A percentile compares a stretch with the other conserved stretches of the same genome.
Conservation (phyloP, 2,888 invertebrate genomes). For the Melieria picta region DNA sequence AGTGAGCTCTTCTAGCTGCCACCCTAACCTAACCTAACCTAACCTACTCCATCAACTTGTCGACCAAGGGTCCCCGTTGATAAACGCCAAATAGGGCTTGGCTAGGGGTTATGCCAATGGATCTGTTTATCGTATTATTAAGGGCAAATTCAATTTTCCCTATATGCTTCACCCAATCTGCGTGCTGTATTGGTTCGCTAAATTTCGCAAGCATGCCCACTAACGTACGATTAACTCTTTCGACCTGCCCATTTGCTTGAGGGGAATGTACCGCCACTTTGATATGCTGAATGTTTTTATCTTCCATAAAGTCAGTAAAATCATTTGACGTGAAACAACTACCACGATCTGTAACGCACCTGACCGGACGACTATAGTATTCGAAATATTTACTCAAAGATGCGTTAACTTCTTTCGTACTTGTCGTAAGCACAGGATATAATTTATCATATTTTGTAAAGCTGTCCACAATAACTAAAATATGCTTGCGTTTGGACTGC, state of each 20-base stretch:
- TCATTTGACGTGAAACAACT: slow-evolving; percentile 29
- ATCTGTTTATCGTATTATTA: slow-evolving; percentile 24
- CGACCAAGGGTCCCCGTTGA: slow-evolving; percentile 24
- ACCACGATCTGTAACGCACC: slow-evolving; percentile 27
- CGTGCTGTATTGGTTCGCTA: slow-evolving; percentile 23
- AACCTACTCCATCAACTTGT: slow-evolving; percentile 33
- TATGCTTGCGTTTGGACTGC: slow-evolving; percentile 26
- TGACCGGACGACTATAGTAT: slow-evolving; percentile 29
- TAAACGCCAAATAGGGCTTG: slow-evolving; percentile 16
- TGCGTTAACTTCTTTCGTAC: slow-evolving; percentile 25
- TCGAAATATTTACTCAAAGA: slow-evolving; percentile 28
- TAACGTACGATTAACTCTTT: slow-evolving; percentile 25
- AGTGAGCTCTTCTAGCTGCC: no score
- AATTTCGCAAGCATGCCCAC: slow-evolving; percentile 32
- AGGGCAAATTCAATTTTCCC: slow-evolving; percentile 28
- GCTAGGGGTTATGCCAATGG: slow-evolving; percentile 22
- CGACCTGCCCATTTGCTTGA: slow-evolving; percentile 23
- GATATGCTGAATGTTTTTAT: slow-evolving; percentile 24
- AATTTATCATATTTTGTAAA: slow-evolving; percentile 33
- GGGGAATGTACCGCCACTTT: slow-evolving; percentile 20
- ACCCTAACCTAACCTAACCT: no score
- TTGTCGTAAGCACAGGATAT: slow-evolving; percentile 30
- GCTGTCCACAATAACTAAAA: slow-evolving; percentile 28
- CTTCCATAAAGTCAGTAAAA: slow-evolving; percentile 17
- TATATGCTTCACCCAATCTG: slow-evolving; percentile 34